Base-by-base conservation (phyloP, 1,140 invertebrate genomes). In the Zaprionus inermis region DNA sequence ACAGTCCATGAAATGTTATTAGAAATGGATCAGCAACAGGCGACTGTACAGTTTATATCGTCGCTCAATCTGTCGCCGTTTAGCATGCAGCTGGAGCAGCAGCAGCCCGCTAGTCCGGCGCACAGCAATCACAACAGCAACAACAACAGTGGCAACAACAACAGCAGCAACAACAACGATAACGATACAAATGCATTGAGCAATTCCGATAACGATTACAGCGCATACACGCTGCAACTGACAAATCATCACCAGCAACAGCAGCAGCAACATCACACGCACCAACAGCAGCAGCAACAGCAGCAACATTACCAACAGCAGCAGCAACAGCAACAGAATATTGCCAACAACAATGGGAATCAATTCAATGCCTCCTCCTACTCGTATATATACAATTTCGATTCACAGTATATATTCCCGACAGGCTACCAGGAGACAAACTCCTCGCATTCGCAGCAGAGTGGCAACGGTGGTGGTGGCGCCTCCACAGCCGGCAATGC, bases 31-130 rank as follows among this genome's bases (percentile, higher is more conserved):
- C 95, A 96, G 93, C 95, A 96, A 91, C 93, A 93, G 86, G 93
- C 93, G 93, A 95, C 96, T 93, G 94, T 95, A 94, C 94, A 95
- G 93, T 94, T 97, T 92, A 96, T 96, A 94, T 96, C 96, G 92
- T 94, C 96, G 92, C 94, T 97, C 81, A 97, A 96, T 93, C 96
- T 97, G 95, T 96, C 96, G 92, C 96, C 96, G 74, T 96, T 96
- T 92, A 95, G 95, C 88, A 93, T 96, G 92, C 96, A 95, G 90
- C 94, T 96, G 80, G 95, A 95, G 81, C 94, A 95, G 80, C 94
- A 95, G 91, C 93, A 78, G 92, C 93, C 94, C 79, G 88, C 94
- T 94, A 95, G 79, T 94, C 95, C 72, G 78, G 93, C 81, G 57
- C 67, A 72, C 68, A 79, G 60, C 49, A 95, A 93, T 93, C 30